These are phyloP conservation scores for Lasius fuliginosus DNA, from an alignment of 2,888 invertebrate genomes.

Conservation along the genomic window DNA sequence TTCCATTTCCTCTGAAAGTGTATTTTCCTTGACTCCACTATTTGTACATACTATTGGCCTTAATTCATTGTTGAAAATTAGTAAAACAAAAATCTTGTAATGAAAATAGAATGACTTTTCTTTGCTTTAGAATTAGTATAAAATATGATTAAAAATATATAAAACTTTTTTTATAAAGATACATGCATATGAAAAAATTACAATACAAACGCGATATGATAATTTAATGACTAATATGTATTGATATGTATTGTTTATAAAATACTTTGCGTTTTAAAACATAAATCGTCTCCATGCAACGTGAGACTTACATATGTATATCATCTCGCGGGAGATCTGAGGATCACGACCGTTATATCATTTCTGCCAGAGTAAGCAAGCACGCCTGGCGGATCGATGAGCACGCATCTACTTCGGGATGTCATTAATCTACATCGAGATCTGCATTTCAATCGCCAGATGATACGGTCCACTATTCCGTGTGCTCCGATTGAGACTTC, in stretches of 20 bases:
- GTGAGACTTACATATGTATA: conserved; percentile 7
- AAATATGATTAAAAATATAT: not conserved
- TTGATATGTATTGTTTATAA: not conserved
- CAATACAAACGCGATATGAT: not conserved
- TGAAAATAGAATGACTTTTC: not conserved
- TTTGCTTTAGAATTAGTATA: not conserved
- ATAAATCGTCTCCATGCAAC: not conserved
- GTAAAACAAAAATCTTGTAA: conserved; percentile 6
- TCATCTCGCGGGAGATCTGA: conserved; percentile 4
- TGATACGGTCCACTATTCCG: conserved; percentile 58
- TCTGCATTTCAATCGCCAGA: conserved; percentile 69
- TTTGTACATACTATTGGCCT: conserved; percentile 7
- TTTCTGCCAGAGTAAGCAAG: conserved; percentile 29
- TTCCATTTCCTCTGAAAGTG: conserved; percentile 67
- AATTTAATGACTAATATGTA: not conserved
- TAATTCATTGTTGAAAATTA: not conserved
- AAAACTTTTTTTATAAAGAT: not conserved
- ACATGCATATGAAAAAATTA: not conserved
- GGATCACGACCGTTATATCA: conserved; percentile 37
- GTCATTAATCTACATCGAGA: conserved; percentile 70
- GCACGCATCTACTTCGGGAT: conserved; percentile 42
- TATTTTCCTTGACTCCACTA: conserved; percentile 47
- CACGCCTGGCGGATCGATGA: conserved; percentile 10
- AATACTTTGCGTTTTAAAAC: conserved; percentile 1
- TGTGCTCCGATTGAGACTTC: conserved; percentile 44